Evolutionary conservation across 1,140 invertebrate species (phyloP), one percentile per base, ranked within the genome.

Genomic region (Pseudomyrmex sp.): DNA sequence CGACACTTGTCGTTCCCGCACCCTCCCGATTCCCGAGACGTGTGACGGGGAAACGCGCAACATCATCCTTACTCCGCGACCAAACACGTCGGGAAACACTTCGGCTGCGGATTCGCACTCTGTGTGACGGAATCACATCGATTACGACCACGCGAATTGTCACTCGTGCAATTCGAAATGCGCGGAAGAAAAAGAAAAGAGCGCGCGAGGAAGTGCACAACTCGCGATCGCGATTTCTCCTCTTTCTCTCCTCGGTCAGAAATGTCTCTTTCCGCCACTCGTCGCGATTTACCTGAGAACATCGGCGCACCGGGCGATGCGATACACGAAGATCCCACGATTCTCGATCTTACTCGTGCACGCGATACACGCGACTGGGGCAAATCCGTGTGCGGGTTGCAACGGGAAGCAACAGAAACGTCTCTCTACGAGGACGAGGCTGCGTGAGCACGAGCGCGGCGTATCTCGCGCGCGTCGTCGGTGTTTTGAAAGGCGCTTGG

Each of bases 401-500:
- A 62, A 79, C 62, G 76, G 79, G 20, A 35, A n/a, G 65, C 58
- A 56, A 77, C 65, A 73, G 48, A 50, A 66, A 72, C 73, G 44
- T 35, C 35, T 35, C 35, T 35, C 59, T 68, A 56, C 26, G 35
- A 46, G 8, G 59, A 83, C 77, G 77, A 61, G 73, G 70, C 44
- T 69, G 77, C 83, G 87, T 75, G 35, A 35, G 82, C 62, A 70
- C 79, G 50, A 70, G 54, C 50, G 73, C 83, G 82, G 62, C 72
- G 82, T 88, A 62, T 79, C 80, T 88, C 86, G 89, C 83, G 89
- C 89, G 88, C 87, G 88, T 87, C 82, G 83, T 84, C 77, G 89
- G 84, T 91, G 91, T 90, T 91, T 90, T 91, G 89, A 90, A 89
- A 88, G 91, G 91, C 86, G 88, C 88, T 91, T 90, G 85, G 79